These are phyloP conservation scores for Rallus limicola DNA, from an alignment of 2,113 vertebrate species.

Conservation along the genomic window DNA sequence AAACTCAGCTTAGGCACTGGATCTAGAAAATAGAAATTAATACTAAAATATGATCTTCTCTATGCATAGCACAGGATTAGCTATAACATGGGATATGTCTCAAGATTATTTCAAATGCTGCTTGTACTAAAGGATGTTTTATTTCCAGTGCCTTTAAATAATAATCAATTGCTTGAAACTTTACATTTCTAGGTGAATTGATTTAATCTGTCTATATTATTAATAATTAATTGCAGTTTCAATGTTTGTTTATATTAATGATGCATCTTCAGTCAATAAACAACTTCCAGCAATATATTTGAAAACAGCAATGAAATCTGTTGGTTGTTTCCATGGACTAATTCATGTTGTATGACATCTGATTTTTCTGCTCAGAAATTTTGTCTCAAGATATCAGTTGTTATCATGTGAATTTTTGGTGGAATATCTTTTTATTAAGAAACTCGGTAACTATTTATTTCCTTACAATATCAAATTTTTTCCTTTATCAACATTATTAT, in stretches of 20 bases:
- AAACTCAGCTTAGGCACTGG: not conserved
- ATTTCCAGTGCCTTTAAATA: not conserved
- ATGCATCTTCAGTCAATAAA: conserved; percentile 20
- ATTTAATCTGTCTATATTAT: not conserved
- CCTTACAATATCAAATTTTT: not conserved
- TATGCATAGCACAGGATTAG: not conserved
- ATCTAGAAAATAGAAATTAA: not conserved
- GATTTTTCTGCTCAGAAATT: not conserved
- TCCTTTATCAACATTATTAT: not conserved
- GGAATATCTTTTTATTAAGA: not conserved
- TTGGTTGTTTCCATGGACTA: not conserved
- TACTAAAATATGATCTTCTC: not conserved
- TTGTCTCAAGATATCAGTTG: not conserved
- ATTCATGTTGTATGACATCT: not conserved
- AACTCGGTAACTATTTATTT: not conserved
- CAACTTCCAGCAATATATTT: not conserved
- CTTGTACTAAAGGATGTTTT: not conserved
- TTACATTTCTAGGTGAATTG: not conserved
- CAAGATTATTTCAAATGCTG: not conserved
- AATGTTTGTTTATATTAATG: conserved; percentile 6
- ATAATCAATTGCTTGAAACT: not conserved
- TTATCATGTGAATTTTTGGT: not conserved
- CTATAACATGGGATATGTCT: not conserved
- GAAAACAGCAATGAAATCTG: not conserved
- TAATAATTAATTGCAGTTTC: not conserved